Percentiles rank a stretch among this genome's conserved stretches.
Conservation (phyloP, 2,797 vertebrate genomes). For the Gephyroberyx darwinii region DNA sequence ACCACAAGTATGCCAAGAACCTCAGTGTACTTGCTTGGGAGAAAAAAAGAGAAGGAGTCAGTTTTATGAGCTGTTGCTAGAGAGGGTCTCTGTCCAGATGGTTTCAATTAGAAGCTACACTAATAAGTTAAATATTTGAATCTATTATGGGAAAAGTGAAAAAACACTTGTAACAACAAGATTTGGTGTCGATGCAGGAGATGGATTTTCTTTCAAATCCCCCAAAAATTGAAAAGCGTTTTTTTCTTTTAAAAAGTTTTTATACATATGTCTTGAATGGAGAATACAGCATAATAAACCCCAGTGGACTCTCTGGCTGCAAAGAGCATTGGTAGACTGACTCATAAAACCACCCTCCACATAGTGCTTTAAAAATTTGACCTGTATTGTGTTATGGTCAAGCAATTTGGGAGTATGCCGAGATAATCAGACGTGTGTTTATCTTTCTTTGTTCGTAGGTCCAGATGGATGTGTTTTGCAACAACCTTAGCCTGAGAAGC, state of each 20-base stretch:
- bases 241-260: no score
- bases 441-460: constrained; percentile 74
- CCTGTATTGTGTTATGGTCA: constrained; percentile 50
- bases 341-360: constrained; percentile 42
- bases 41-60: constrained; percentile 48
- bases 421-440: constrained; percentile 59
- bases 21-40: constrained; percentile 23
- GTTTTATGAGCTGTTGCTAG: constrained; percentile 71
- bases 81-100: constrained; percentile 57
- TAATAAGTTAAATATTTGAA: constrained; percentile 56
- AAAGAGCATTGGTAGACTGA: constrained; percentile 47
- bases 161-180: constrained; percentile 16
- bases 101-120: constrained; percentile 64
- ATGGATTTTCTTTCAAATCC: constrained; percentile 5
- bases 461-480: constrained; percentile 86
- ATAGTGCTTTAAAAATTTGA: constrained; percentile 31
- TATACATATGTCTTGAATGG: not conserved
- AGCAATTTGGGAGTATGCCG: constrained; percentile 21
- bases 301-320: constrained; percentile 26
- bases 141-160: constrained; percentile 12
- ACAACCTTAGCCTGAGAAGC: constrained; percentile 79
- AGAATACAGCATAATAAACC: constrained; percentile 20
- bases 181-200: not conserved
- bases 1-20: constrained; percentile 58
- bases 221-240: no score